These are phyloP conservation scores for Atherinomorus stipes DNA, from an alignment of 2,113 vertebrate genomes.

Conservation along the genomic window DNA sequence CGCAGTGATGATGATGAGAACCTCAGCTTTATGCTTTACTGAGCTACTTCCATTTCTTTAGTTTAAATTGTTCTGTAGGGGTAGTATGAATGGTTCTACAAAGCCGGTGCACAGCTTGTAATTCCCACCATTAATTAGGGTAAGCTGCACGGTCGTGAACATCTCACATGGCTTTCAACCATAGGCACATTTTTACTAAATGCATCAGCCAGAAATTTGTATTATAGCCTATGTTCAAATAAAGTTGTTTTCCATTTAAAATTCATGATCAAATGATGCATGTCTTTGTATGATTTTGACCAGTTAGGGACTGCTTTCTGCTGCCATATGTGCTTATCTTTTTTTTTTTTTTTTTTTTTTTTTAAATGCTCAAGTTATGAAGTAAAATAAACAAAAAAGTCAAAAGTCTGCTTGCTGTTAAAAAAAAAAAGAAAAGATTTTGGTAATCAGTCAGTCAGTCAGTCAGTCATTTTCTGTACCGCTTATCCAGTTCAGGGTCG, in stretches of 20 bases:
- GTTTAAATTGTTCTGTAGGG: background rate
- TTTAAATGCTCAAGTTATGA: no score
- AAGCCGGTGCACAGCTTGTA: background rate
- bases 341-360: no score
- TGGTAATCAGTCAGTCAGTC: no score
- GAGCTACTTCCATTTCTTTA: background rate
- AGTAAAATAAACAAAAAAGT: conserved; percentile 15
- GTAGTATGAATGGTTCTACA: background rate
- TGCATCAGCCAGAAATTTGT: no score
- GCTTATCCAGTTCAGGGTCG: no score
- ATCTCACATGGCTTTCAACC: background rate
- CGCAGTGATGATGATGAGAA: background rate
- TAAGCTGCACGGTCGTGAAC: background rate
- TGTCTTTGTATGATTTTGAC: no score
- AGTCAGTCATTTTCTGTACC: no score
- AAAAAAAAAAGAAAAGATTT: no score
- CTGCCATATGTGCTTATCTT: background rate
- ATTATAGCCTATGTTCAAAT: background rate
- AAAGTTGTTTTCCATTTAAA: background rate
- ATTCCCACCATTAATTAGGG: conserved; percentile 7
- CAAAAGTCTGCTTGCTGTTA: background rate
- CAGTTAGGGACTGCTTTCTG: background rate
- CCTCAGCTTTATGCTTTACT: background rate
- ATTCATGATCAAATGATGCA: no score
- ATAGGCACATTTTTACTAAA: no score